Evolutionary conservation across 2,888 invertebrate species (phyloP), one percentile per base, ranked within the genome.

Genomic region (Harpalus rufipes): DNA sequence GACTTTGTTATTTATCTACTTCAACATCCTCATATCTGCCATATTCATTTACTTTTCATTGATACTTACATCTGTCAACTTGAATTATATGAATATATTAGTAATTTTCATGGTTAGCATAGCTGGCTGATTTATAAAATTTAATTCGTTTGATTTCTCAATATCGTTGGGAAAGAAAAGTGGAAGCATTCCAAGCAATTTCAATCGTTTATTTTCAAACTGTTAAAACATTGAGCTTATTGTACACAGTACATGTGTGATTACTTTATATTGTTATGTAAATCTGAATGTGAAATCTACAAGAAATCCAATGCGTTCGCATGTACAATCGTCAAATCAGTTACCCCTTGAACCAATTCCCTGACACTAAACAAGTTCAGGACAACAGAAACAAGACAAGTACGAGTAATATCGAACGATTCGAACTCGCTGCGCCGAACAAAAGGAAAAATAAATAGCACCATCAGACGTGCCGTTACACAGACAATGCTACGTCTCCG

Each of bases 371-470:
- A 65, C 65, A 65, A 65, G 65, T 65, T 65, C 65, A n/a, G 32
- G 65, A 21, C 61, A 65, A 65, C 39, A 65, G 65, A 65, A 65
- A 65, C 65, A 65, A 65, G 65, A 65, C 65, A 65, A 65, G 65
- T 58, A 58, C 14, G 58, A 58, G 58, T 65, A 65, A 65, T 65
- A 65, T 65, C 65, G 65, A 65, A 65, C 65, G 65, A 65, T 65
- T 65, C 65, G 65, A 65, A 32, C n/a, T 65, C 39, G 65, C 65
- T n/a, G 8, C n/a, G 79, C 32, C 39, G 68, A 82, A 82, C 82
- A 82, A 82, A 82, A 72, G 82, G 68, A 82, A 72, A 82, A 82
- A 82, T 82, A 82, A 68, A 68, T 82, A 82, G 82, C 72, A 72
- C 58, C 82, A 82, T 82, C 81, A 82, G 81, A 68, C 68, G 72